Conservation (phyloP, 2,888 invertebrate genomes). For the Xestia sexstrigata region DNA sequence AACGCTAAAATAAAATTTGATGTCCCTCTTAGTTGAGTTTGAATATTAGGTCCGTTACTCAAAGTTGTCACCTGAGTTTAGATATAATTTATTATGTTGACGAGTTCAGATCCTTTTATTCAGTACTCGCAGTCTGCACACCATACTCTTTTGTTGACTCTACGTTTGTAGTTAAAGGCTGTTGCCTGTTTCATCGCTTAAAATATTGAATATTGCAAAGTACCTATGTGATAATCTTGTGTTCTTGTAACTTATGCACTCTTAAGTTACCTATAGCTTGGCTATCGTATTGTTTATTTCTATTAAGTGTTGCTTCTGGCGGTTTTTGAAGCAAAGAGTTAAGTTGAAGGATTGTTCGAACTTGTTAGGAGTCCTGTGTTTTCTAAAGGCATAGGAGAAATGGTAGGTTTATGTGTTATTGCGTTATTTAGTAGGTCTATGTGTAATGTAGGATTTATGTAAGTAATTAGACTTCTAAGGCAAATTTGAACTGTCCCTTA, state of each 20-base stretch:
- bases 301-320: slow-evolving; percentile 42
- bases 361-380: neutral
- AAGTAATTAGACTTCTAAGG: neutral
- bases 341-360: neutral
- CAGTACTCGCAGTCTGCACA: neutral
- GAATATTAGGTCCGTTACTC: neutral
- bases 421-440: neutral
- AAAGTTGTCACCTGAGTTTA: neutral
- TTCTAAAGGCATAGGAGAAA: neutral
- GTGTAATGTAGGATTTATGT: neutral
- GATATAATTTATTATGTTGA: neutral
- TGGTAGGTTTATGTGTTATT: neutral
- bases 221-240: slow-evolving; percentile 56
- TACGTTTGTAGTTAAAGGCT: slow-evolving; percentile 36
- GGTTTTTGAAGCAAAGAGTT: neutral
- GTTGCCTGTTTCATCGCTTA: slow-evolving; percentile 18
- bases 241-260: slow-evolving; percentile 51
- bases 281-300: slow-evolving; percentile 51
- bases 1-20: too few relatives aligned
- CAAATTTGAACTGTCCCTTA: neutral
- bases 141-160: slow-evolving; percentile 25
- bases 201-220: slow-evolving; percentile 46
- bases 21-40: neutral
- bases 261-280: slow-evolving; percentile 43
- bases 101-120: neutral